Evolutionary conservation across 2,888 invertebrate species (phyloP), one percentile per base, ranked within the genome.

Genomic region (Prosapia bicincta): DNA sequence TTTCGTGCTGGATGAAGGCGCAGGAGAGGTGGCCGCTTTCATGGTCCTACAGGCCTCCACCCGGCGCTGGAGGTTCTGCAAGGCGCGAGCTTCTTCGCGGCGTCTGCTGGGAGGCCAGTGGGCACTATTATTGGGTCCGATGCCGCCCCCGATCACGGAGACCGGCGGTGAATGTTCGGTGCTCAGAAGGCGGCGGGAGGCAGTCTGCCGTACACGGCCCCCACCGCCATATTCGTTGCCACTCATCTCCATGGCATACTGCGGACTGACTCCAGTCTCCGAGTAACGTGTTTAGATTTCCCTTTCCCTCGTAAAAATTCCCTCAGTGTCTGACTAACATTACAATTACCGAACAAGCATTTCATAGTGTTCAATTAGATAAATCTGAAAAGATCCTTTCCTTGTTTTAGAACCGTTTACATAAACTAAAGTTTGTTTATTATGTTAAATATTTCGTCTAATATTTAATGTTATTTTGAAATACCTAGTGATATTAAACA

Each of bases 41-140:
- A 75, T 70, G 76, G 75, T 54, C 54, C 76, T 72, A n/a, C 78
- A 78, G 26, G 78, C 71, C 24, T 78, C 88, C 69, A 92, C 90
- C 81, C 91, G 89, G 83, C 89, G 89, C 80, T 91, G 86, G 75
- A 93, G 86, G 84, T 92, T 92, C 81, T 91, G 90, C 82, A 93
- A 86, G 54, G 91, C 90, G 70, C 87, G 87, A 78, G 91, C 89
- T 85, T 93, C 93, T 84, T 93, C 92, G 43, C 91, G 87, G 78
- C 85, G 86, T 78, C 89, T 86, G 78, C 90, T 89, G 66, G 92
- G 92, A 80, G 90, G 90, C 81, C 90, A 89, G 81, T 84, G 83
- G 13, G 83, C 83, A 24, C 84, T 84, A 32, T 84, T 83, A 69
- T 83, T 76, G 65, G 79, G 79, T 23, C 80, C 80, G 73, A 74